Evolutionary conservation across 2,797 vertebrate genomes (phyloP), one percentile per base, ranked within the genome.

Genomic region (Malacoctenus gilli): DNA sequence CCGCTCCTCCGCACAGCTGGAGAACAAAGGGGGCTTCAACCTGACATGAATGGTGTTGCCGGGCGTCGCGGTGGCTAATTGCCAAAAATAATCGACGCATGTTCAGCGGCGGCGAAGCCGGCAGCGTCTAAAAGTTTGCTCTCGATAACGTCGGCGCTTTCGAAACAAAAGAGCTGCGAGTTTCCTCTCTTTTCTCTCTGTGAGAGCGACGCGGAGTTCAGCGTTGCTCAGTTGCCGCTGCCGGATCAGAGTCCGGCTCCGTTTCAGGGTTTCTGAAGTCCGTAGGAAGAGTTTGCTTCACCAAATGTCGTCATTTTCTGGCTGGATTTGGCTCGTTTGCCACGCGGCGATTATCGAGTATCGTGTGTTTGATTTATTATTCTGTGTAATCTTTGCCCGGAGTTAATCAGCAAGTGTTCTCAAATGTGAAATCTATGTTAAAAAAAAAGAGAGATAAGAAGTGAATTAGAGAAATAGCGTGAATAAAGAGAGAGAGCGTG

Each of bases 401-500:
- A 54, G 39, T 55, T 52, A 64, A 72, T 31, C 7, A 58, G n/a
- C n/a, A n/a, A 40, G 35, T 59, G 23, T 22, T 46, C 20, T 48
- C 31, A 47, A 43, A 54, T 48, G 12, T 25, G 30, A 39, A 35
- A 28, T 28, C 15, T 28, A 8, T 11, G 41, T 1, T 4, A 28
- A 43, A 40, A n/a, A n/a, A n/a, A n/a, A n/a, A n/a, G n/a, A n/a
- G n/a, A n/a, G n/a, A n/a, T n/a, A n/a, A 20, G 11, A 56, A 30
- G 7, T 5, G 15, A 35, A 23, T 28, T 32, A 21, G 19, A 51
- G 16, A 34, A 41, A 35, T 11, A 23, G 38, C 39, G 25, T n/a
- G n/a, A 28, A 4, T 6, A 28, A 28, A 28, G 9, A 28, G 9
- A 28, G 1, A 9, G 6, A 5, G 6, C 25, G 5, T 28, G 25